A percentile compares a stretch with the other conserved stretches of the same genome.
Conservation (phyloP, 2,113 vertebrate species). For the Sceloporus tristichus region DNA sequence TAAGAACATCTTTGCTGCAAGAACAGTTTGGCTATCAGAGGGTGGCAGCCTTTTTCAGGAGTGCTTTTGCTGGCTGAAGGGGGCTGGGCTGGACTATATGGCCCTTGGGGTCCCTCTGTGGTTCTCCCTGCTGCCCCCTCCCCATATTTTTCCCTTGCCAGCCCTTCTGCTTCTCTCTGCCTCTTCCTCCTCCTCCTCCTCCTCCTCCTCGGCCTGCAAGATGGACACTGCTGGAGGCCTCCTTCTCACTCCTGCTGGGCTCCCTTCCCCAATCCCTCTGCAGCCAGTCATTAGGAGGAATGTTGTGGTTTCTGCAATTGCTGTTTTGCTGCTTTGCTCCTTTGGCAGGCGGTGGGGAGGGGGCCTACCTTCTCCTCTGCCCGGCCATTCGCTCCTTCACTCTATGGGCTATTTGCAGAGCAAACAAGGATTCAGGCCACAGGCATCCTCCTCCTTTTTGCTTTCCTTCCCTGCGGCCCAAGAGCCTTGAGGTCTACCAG, state of each 20-base stretch:
- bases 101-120: too few species aligned
- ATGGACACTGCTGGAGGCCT: neutral
- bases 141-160: too few species aligned
- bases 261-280: neutral
- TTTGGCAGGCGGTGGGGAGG: neutral
- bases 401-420: conserved; percentile 4
- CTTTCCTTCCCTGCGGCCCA: too few species aligned
- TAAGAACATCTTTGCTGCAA: too few species aligned
- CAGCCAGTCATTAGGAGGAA: neutral
- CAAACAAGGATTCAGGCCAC: conserved; percentile 28
- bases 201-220: too few species aligned
- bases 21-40: too few species aligned
- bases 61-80: too few species aligned
- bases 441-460: neutral
- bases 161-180: too few species aligned
- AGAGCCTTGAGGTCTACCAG: neutral
- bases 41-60: too few species aligned
- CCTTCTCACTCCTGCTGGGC: neutral
- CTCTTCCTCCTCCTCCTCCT: too few species aligned
- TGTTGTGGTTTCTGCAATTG: neutral
- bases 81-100: too few species aligned
- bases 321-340: neutral
- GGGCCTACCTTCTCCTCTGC: conserved; percentile 25
- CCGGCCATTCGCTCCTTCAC: conserved; percentile 16
- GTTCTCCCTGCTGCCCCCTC: neutral